Conservation (phyloP, 2,888 invertebrate genomes). For the Eupeodes latifasciatus region DNA sequence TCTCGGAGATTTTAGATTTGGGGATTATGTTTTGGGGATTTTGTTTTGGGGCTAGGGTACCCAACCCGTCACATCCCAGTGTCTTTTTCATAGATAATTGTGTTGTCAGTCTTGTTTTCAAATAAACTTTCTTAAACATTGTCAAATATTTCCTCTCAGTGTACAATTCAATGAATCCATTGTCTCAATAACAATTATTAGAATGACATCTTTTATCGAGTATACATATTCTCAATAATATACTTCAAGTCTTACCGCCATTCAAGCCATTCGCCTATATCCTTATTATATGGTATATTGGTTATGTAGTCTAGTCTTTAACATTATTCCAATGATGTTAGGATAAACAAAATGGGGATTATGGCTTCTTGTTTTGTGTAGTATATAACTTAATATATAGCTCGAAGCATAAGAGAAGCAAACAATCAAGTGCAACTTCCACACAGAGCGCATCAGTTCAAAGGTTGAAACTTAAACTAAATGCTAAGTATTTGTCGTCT, state of each 20-base stretch:
- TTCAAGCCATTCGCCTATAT: background rate
- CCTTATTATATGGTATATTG: background rate
- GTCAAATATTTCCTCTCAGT: slow-evolving; percentile 22
- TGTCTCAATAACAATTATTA: slow-evolving; percentile 23
- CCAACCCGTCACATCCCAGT: too few species aligned
- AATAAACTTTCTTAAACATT: background rate
- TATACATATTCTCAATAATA: slow-evolving; percentile 13
- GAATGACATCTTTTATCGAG: slow-evolving; percentile 22
- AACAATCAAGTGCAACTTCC: slow-evolving; percentile 49
- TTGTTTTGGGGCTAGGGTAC: too few species aligned
- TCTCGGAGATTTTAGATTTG: too few species aligned
- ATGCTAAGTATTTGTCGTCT: background rate
- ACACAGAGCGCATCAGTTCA: background rate
- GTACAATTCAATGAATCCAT: slow-evolving; percentile 18
- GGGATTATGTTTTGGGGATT: too few species aligned
- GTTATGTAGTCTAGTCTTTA: slow-evolving; percentile 1
- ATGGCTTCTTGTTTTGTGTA: slow-evolving; percentile 10
- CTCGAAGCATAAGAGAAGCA: background rate
- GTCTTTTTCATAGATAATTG: too few species aligned
- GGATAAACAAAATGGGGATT: slow-evolving; percentile 55
- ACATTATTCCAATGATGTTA: slow-evolving; percentile 45
- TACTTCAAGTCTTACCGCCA: slow-evolving; percentile 26
- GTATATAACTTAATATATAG: background rate
- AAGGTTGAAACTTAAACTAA: slow-evolving; percentile 41
- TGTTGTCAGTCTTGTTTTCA: too few species aligned